Base-by-base conservation (phyloP, 2,888 invertebrate genomes). In the Nephrotoma appendiculata region DNA sequence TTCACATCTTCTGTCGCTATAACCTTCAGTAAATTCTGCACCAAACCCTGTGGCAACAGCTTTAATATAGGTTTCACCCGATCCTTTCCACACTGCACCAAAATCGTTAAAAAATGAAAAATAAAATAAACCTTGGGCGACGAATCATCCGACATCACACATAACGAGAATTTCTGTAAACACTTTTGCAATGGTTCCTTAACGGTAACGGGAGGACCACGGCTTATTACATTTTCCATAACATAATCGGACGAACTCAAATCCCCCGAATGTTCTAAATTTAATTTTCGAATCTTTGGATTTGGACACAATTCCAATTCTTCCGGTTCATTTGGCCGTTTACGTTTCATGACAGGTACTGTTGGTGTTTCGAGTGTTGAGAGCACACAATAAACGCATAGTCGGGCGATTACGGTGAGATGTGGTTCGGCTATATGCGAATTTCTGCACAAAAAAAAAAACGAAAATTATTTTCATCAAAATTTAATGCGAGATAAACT, bases 111-210 rank as follows among this genome's bases (percentile, higher is more conserved):
- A 89, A 97, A 95, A 89, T 96, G 95, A 89, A 96, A 94, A 87
- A 96, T 95, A 90, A 97, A 97, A 90, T 96, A 95, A 0, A 96
- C 96, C 90, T 96, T 96, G 86, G 96, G 96, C 0, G 96, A 96
- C 0, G 97, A 93, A 89, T 95, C 95, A n/a, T 96, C 96, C 87
- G 89, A 90, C 45, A 89, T 89, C 7, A 90, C 95, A 86, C 95
- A 92, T 88, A 95, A 94, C 43, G 95, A 94, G 89, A 96, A 96
- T 87, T 94, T 93, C 87, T 95, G 94, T 41, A 96, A 91, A 15
- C 95, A 94, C 0, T 93, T 92, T 87, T 94, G 92, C 9, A 96
- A 90, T 0, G 95, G 94, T 88, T 96, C 95, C 88, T 93, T 94
- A 43, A 96, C 88, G 7, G 88, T 89, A 0, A 89, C 86, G 0